A percentile compares a stretch with the other conserved stretches of the same genome.
These are phyloP conservation scores for Acrobasis consociella DNA, from an alignment of 2,888 invertebrate species.

Conservation along the genomic window DNA sequence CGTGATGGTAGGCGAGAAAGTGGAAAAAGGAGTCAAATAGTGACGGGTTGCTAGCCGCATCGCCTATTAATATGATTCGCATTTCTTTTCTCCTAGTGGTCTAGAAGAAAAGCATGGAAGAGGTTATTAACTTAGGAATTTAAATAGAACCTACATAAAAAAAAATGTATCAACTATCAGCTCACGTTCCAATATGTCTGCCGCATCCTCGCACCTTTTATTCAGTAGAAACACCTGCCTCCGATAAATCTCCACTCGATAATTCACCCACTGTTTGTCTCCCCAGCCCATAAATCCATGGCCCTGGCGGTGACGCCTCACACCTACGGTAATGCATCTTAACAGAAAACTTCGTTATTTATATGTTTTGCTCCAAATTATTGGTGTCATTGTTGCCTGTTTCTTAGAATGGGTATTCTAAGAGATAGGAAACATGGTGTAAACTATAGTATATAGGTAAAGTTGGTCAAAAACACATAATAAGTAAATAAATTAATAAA, in stretches of 20 bases:
- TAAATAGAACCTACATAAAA: background rate
- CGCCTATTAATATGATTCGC: too few species aligned
- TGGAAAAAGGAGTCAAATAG: too few species aligned
- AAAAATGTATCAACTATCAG: background rate
- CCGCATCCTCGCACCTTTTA: constrained; percentile 4
- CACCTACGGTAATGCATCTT: constrained; percentile 29
- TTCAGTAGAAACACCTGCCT: constrained; percentile 45
- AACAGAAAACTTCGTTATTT: constrained; percentile 58
- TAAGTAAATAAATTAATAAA: too few species aligned
- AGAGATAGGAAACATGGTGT: too few species aligned
- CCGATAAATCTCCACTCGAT: constrained; percentile 60
- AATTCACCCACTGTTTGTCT: constrained; percentile 68
- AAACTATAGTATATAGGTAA: too few species aligned
- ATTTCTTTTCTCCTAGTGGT: too few species aligned
- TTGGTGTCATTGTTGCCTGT: constrained; percentile 14
- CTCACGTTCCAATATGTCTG: constrained; percentile 11
- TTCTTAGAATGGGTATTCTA: background rate
- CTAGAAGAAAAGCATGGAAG: too few species aligned
- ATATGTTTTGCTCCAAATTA: constrained; percentile 58
- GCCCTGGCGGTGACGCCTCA: constrained; percentile 35
- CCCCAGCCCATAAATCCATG: constrained; percentile 35
- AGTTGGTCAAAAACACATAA: too few species aligned
- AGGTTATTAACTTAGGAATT: too few species aligned
- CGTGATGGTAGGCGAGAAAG: too few species aligned
- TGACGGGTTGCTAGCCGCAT: too few species aligned